phyloP scores from a whole-genome alignment of 2,113 vertebrate species.

The Ciconia maguari region DNA sequence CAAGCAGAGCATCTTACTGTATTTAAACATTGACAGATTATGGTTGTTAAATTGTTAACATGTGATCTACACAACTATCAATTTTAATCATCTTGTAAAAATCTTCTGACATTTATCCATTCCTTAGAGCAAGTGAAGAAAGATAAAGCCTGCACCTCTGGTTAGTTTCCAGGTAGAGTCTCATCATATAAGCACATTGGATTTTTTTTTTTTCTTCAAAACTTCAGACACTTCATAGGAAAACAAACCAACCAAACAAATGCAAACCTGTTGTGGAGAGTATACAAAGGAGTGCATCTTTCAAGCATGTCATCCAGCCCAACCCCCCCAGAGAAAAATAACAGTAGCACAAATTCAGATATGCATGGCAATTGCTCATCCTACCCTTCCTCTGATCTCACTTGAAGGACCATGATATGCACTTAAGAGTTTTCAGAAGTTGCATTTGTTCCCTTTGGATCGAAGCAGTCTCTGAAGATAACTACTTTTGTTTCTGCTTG shows the following conservation, averaged over 20 bases:
- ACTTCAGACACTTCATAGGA: background rate
- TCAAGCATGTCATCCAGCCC: background rate
- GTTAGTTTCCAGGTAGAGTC: background rate
- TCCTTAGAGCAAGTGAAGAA: background rate
- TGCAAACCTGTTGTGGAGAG: background rate
- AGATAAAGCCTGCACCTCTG: background rate
- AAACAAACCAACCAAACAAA: conserved; percentile 25
- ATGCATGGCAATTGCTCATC: background rate
- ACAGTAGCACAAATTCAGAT: conserved; percentile 3
- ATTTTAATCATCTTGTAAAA: conserved; percentile 4
- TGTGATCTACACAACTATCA: background rate
- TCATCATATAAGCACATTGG: background rate
- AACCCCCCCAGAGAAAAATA: background rate
- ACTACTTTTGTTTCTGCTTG: conserved; percentile 76
- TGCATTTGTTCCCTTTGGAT: conserved; percentile 58
- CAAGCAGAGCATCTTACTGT: background rate
- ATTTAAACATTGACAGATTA: conserved; percentile 9
- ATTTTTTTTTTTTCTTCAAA: background rate
- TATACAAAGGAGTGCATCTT: background rate
- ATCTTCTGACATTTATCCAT: background rate
- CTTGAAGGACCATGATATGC: background rate
- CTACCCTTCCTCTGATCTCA: conserved; percentile 1
- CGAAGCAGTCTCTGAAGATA: conserved; percentile 10
- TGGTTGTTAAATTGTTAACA: background rate
- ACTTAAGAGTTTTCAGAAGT: conserved; percentile 38